Evolutionary conservation across 2,113 vertebrate genomes (phyloP), one percentile per base, ranked within the genome.

Genomic region (Gasterosteus nipponicus): DNA sequence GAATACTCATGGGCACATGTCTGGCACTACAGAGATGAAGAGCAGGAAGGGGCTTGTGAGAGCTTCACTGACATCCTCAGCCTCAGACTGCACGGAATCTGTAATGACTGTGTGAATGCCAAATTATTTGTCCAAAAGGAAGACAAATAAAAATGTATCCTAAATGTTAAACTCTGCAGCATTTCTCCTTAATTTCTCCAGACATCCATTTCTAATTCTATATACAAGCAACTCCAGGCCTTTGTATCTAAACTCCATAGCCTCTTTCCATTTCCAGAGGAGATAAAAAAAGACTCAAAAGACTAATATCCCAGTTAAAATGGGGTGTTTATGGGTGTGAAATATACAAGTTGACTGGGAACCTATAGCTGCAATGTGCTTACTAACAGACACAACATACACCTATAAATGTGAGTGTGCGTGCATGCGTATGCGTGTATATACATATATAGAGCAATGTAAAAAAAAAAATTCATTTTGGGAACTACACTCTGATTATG

Each of bases 1-100:
- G 86, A 93, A 93, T 91, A 93, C 89, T 87, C 93, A 91, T 85
- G 84, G 83, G 74, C 89, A 89, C 83, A 85, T 71, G 76, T 90
- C 78, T 91, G 86, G 80, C 87, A 87, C 69, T 71, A 49, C 66
- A 75, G 77, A 87, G 85, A 90, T 86, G 84, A 81, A 83, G 73
- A 81, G 86, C 67, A 49, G 57, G 29, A 72, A 74, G 81, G 35
- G 71, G 73, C 76, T 75, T 83, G 82, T 85, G 80, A 77, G 64
- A 78, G 81, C 69, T 67, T 69, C 76, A 62, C 77, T 49, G 59
- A 60, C 63, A 81, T 69, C 70, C 67, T 77, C 79, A 69, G 69
- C 49, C 29, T 81, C 71, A 80, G 47, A 66, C 12, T 16, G 58
- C 65, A 79, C 44, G 42, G 10, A 69, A 81, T 71, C 14, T 15